Evolutionary conservation across 2,113 vertebrate genomes (phyloP).

Genomic region (Malurus cyaneus): DNA sequence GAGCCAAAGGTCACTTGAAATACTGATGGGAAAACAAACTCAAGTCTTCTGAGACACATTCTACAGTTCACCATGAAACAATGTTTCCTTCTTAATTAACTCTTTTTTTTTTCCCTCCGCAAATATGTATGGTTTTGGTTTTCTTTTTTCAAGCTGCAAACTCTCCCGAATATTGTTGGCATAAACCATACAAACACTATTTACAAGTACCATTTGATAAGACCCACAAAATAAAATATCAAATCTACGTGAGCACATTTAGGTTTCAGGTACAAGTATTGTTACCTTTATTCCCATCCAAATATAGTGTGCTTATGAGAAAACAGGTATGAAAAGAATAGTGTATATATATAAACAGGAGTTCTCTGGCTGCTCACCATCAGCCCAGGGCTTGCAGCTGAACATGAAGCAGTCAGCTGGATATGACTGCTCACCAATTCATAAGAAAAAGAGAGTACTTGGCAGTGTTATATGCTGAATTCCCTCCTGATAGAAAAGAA

Average conservation of each 20-base stretch:
- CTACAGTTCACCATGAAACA: constrained; percentile 58
- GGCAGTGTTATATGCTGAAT: background rate
- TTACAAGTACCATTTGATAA: background rate
- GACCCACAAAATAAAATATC: background rate
- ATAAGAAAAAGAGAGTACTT: background rate
- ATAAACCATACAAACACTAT: background rate
- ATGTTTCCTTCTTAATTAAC: constrained; percentile 53
- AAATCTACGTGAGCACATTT: background rate
- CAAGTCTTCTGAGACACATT: constrained; percentile 40
- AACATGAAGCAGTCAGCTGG: background rate
- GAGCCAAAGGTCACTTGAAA: constrained; percentile 68
- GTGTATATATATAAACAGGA: background rate
- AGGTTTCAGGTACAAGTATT: background rate
- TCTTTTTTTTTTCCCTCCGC: background rate
- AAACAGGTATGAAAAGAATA: background rate
- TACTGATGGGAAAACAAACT: constrained; percentile 71
- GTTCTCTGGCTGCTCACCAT: background rate
- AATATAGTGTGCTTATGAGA: background rate
- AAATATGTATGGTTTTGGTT: background rate
- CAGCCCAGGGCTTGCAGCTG: background rate
- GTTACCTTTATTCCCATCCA: background rate
- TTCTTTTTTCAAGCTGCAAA: background rate
- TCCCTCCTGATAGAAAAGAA: background rate
- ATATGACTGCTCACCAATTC: background rate
- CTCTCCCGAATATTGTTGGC: background rate